Percentiles rank a stretch among this genome's conserved stretches.
These are phyloP conservation scores for Coturnix japonica DNA, from an alignment of 2,113 vertebrate genomes.

Conservation along the genomic window DNA sequence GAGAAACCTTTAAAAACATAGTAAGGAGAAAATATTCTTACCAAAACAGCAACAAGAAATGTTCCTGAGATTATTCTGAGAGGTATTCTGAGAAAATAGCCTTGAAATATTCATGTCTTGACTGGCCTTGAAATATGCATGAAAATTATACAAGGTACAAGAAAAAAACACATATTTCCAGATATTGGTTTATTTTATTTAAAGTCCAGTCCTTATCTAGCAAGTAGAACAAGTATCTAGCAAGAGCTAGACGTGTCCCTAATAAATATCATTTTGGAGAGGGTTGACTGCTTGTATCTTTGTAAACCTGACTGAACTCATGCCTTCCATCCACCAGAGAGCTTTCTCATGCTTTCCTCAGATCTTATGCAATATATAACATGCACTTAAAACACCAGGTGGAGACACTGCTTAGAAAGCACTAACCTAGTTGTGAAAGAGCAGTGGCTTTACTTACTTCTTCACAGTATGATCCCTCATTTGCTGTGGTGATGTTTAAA, in stretches of 20 bases:
- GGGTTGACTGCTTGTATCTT: neutral
- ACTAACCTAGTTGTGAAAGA: neutral
- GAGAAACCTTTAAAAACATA: neutral
- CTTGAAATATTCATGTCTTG: conserved; percentile 19
- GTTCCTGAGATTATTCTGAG: neutral
- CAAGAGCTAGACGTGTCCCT: neutral
- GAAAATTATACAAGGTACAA: conserved; percentile 5
- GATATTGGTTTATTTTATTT: neutral
- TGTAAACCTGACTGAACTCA: neutral
- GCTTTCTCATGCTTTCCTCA: neutral
- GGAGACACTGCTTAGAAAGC: neutral
- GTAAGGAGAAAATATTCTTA: neutral
- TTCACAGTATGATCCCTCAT: neutral
- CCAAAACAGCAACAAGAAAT: neutral
- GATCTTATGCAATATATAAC: neutral
- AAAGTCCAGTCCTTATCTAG: neutral
- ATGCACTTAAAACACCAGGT: neutral
- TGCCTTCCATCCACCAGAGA: neutral
- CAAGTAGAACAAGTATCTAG: neutral
- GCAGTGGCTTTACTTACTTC: neutral
- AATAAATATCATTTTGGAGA: neutral
- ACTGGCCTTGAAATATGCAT: conserved; percentile 12
- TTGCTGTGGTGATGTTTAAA: neutral
- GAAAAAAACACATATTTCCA: neutral
- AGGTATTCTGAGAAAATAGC: neutral